Percentiles rank a stretch among this genome's conserved stretches.
Conservation (phyloP, 2,888 invertebrate species). For the Drosophila formosana region DNA sequence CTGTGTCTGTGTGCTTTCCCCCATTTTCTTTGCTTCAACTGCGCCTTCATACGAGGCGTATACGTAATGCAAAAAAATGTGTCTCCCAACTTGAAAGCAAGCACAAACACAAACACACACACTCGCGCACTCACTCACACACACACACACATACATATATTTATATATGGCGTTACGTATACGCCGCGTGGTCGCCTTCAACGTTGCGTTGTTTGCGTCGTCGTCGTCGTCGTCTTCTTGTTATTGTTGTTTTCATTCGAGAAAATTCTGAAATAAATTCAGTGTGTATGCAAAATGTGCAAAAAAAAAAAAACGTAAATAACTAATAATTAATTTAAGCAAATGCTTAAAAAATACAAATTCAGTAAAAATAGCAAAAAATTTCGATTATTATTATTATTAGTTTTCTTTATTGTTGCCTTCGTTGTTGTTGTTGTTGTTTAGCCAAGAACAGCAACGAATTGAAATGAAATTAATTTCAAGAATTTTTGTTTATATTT, state of each 20-base stretch:
- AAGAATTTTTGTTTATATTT: conserved; percentile 74
- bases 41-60: conserved; percentile 43
- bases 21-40: conserved; percentile 33
- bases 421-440: conserved; percentile 6
- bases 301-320: background rate
- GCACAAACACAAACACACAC: conserved; percentile 16
- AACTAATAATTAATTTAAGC: conserved; percentile 1
- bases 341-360: background rate
- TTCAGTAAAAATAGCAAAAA: conserved; percentile 10
- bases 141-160: conserved; percentile 17
- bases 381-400: conserved; percentile 6
- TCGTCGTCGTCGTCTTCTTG: background rate
- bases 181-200: conserved; percentile 76
- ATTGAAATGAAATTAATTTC: conserved; percentile 37
- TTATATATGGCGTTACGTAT: conserved; percentile 68
- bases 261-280: conserved; percentile 55
- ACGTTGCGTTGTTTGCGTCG: conserved; percentile 32
- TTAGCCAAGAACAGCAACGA: conserved; percentile 8
- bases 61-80: conserved; percentile 61
- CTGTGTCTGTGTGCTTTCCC: conserved; percentile 8
- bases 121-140: conserved; percentile 9
- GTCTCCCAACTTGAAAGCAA: conserved; percentile 47
- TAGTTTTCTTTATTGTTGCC: background rate
- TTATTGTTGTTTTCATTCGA: conserved; percentile 20
- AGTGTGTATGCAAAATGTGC: conserved; percentile 9